phyloP scores from a whole-genome alignment of 2,797 vertebrate species.

The Astyanax mexicanus region DNA sequence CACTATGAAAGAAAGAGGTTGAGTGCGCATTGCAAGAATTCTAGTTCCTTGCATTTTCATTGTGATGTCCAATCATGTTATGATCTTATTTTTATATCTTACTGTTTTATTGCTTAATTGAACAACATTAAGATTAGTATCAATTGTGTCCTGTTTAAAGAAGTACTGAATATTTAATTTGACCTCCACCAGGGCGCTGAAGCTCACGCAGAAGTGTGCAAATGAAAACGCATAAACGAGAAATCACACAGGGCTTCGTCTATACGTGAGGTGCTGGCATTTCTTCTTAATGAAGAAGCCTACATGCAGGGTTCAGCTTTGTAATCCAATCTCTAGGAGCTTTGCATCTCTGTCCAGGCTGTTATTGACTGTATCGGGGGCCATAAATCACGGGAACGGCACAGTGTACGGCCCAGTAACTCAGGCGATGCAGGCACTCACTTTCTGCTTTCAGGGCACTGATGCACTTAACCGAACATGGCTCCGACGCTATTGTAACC shows the following conservation, averaged over 20 bases:
- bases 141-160: not conserved
- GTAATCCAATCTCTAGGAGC: constrained; percentile 60
- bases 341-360: constrained; percentile 64
- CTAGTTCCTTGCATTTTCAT: too few species aligned
- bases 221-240: constrained; percentile 27
- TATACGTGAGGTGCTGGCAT: constrained; percentile 46
- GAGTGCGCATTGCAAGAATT: too few species aligned
- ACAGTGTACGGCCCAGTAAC: constrained; percentile 58
- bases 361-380: constrained; percentile 76
- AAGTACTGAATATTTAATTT: not conserved
- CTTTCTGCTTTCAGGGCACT: constrained; percentile 70
- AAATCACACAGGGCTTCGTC: constrained; percentile 4
- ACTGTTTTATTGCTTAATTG: too few species aligned
- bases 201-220: constrained; percentile 10
- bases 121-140: too few species aligned
- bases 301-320: constrained; percentile 51
- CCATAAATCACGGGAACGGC: constrained; percentile 74
- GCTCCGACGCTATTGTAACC: constrained; percentile 50
- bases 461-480: constrained; percentile 56
- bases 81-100: too few species aligned
- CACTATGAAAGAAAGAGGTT: too few species aligned
- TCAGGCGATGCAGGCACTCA: constrained; percentile 65
- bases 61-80: too few species aligned
- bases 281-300: constrained; percentile 66
- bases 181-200: constrained; percentile 16